Percentiles rank a stretch among this genome's conserved stretches.
phyloP scores from a whole-genome alignment of 37 sponge, comb jelly and placozoan species.

The Ephydatia muelleri region DNA sequence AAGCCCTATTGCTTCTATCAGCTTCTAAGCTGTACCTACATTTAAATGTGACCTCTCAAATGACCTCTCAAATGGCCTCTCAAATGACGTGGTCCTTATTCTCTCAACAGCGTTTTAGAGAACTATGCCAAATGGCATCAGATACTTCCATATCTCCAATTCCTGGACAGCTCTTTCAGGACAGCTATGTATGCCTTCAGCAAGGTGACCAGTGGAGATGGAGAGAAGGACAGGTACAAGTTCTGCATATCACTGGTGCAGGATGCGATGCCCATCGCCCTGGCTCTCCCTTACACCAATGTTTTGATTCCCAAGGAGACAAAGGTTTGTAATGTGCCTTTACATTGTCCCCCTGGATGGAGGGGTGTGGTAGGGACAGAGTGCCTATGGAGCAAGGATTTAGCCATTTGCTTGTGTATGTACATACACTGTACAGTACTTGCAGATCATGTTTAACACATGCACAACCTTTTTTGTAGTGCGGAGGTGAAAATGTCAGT shows the following conservation, averaged over 20 bases:
- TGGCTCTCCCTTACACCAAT: constrained; percentile 39
- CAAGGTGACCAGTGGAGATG: constrained; percentile 13
- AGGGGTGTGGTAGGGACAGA: neutral
- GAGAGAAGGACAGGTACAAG: constrained; percentile 14
- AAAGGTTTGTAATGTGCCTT: constrained; percentile 9
- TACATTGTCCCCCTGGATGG: neutral
- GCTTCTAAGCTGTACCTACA: no score
- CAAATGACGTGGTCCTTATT: neutral
- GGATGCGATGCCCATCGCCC: constrained; percentile 42
- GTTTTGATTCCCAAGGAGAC: constrained; percentile 20
- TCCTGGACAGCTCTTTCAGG: constrained; percentile 31
- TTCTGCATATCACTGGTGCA: constrained; percentile 30
- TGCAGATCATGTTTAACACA: neutral
- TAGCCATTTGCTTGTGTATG: neutral
- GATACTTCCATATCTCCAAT: constrained; percentile 8
- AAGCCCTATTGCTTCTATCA: no score
- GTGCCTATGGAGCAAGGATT: neutral
- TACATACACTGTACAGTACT: neutral
- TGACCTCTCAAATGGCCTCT: neutral
- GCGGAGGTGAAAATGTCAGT: neutral
- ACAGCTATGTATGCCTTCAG: neutral
- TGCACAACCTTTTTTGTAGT: no score
- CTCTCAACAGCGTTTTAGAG: constrained; percentile 29
- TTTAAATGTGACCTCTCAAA: no score
- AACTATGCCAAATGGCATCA: constrained; percentile 73